phyloP scores from a whole-genome alignment of 92 coral and sea anemone species.

The Phenganax subtilis region DNA sequence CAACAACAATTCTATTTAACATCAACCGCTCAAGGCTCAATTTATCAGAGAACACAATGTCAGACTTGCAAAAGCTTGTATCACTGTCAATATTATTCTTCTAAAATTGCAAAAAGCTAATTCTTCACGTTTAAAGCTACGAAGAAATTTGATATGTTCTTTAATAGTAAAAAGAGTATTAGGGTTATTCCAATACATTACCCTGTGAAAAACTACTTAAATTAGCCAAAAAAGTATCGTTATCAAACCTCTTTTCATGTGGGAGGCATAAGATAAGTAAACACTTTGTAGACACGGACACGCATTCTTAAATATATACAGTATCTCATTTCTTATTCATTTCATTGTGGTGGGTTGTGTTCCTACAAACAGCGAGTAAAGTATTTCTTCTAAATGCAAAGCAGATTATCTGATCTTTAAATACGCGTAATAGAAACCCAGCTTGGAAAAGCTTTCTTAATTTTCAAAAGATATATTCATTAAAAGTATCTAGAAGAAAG shows the following conservation, averaged over 20 bases:
- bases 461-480: neutral
- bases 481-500: neutral
- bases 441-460: neutral
- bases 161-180: no score
- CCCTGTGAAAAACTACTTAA: no score
- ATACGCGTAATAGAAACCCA: neutral
- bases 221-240: no score
- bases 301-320: neutral
- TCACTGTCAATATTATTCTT: no score
- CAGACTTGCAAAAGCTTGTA: no score
- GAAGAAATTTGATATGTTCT: no score
- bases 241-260: neutral
- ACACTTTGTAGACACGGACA: neutral
- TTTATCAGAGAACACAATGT: no score
- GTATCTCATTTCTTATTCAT: neutral
- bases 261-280: neutral
- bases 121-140: no score
- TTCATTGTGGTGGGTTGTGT: slow-evolving; percentile 6
- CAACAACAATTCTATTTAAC: neutral
- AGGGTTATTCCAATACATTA: no score
- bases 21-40: neutral
- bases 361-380: neutral
- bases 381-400: slow-evolving; percentile 29
- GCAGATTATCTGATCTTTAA: slow-evolving; percentile 17
- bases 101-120: no score